These are phyloP conservation scores for Lithophane ornitopus DNA, from an alignment of 2,888 invertebrate species.

Conservation along the genomic window DNA sequence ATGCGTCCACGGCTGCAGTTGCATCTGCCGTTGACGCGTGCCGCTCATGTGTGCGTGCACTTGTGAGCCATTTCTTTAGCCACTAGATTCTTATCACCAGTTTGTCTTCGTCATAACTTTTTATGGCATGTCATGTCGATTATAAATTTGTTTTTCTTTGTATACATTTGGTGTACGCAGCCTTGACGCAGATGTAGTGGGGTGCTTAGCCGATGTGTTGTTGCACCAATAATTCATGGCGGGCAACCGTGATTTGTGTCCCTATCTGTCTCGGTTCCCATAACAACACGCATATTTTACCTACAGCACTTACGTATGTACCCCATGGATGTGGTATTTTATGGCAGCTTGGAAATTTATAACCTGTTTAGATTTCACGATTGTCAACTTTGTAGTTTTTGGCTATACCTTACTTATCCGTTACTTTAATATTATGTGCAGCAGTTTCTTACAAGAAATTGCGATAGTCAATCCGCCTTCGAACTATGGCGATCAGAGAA, in stretches of 20 bases:
- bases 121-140: background rate
- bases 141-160: background rate
- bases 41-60: background rate
- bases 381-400: background rate
- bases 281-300: slow-evolving; percentile 48
- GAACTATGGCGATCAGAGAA: background rate
- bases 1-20: no score
- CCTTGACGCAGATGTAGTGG: slow-evolving; percentile 12
- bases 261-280: slow-evolving; percentile 37
- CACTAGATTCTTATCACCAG: background rate
- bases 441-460: background rate
- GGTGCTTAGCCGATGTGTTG: slow-evolving; percentile 38
- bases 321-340: slow-evolving; percentile 1
- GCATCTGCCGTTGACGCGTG: no score
- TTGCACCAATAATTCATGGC: slow-evolving; percentile 48
- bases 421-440: background rate
- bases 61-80: no score
- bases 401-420: no score
- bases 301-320: slow-evolving; percentile 4
- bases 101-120: background rate
- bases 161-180: background rate
- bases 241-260: slow-evolving; percentile 40
- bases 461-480: background rate
- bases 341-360: slow-evolving; percentile 6
- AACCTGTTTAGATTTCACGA: background rate